Conservation (phyloP, 2,888 invertebrate genomes). For the Tigriopus californicus region DNA sequence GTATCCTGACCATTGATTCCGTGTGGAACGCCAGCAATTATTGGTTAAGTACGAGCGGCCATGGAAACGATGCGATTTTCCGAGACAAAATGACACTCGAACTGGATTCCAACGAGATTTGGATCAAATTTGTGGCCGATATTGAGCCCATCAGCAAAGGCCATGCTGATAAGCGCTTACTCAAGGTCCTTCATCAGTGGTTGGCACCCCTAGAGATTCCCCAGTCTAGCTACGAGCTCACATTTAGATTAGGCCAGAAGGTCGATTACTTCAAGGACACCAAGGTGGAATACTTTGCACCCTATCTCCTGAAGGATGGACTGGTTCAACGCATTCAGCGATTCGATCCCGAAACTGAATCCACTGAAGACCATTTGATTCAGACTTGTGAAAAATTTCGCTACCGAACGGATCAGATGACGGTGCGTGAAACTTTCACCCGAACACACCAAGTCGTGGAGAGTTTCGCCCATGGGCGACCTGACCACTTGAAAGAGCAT, state of each 20-base stretch:
- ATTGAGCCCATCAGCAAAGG: background rate
- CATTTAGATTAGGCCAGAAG: constrained; percentile 14
- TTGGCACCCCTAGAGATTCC: background rate
- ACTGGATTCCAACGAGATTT: background rate
- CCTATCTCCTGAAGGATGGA: constrained; percentile 13
- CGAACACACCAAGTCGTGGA: background rate
- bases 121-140: constrained; percentile 8
- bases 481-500: background rate
- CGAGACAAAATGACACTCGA: background rate
- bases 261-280: background rate
- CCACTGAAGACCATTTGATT: background rate
- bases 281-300: constrained; percentile 13
- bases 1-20: background rate
- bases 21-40: constrained; percentile 8
- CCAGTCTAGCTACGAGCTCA: constrained; percentile 10
- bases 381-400: constrained; percentile 1
- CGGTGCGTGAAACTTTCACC: constrained; percentile 8
- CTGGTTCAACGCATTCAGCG: constrained; percentile 1
- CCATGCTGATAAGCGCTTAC: background rate
- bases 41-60: background rate
- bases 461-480: constrained; percentile 1
- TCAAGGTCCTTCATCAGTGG: constrained; percentile 4
- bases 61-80: background rate
- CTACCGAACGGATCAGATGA: background rate
- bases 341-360: background rate